phyloP scores from a whole-genome alignment of 2,888 invertebrate genomes.

The Dynastes hyllus region DNA sequence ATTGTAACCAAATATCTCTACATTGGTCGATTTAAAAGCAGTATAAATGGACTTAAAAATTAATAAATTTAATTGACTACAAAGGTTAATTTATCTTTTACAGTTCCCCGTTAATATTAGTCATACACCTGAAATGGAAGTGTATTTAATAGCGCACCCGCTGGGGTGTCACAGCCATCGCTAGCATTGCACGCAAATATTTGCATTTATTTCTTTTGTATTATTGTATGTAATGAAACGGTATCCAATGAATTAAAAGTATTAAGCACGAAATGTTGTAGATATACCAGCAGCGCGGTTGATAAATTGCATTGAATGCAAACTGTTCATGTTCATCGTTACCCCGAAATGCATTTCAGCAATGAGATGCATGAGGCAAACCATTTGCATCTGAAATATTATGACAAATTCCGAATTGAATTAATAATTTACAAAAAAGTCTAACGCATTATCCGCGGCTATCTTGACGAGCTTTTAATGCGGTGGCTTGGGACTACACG shows the following conservation, averaged over 20 bases:
- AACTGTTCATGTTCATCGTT: background rate
- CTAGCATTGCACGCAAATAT: background rate
- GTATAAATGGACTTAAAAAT: no score
- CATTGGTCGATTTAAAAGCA: no score
- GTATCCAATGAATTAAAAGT: background rate
- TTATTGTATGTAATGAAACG: background rate
- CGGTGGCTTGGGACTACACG: constrained; percentile 43
- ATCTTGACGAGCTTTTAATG: constrained; percentile 48
- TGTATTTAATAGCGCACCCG: background rate
- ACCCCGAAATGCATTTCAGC: constrained; percentile 24
- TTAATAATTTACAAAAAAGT: constrained; percentile 44
- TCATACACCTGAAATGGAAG: background rate
- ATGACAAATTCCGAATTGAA: constrained; percentile 39
- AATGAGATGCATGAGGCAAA: constrained; percentile 33
- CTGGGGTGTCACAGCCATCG: background rate
- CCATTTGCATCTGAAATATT: constrained; percentile 32
- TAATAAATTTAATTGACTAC: background rate
- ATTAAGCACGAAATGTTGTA: background rate
- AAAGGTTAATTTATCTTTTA: background rate
- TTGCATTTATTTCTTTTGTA: background rate
- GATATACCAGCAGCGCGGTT: background rate
- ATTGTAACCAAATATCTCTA: no score
- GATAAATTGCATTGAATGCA: constrained; percentile 13
- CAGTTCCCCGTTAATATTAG: background rate
- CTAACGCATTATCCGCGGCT: constrained; percentile 43